Evolutionary conservation across 2,797 vertebrate species (phyloP).

Genomic region (Sebastolobus alascanus): DNA sequence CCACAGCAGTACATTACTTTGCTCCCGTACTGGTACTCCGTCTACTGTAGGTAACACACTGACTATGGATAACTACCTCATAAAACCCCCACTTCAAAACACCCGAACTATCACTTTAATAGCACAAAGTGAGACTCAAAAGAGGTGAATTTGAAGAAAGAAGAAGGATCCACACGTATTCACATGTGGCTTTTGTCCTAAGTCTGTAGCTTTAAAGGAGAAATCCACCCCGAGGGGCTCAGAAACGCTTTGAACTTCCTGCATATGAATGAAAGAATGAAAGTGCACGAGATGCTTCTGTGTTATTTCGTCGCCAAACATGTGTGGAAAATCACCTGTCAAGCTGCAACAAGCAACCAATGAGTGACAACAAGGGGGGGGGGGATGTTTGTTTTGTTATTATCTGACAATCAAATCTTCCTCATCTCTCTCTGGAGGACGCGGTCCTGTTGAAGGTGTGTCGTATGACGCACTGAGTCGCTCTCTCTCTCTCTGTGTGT

Average conservation of each 20-base stretch:
- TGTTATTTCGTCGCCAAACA: slow-evolving; percentile 13
- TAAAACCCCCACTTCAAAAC: too few species aligned
- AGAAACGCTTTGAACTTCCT: slow-evolving; percentile 20
- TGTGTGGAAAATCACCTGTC: slow-evolving; percentile 36
- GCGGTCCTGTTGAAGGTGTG: background rate
- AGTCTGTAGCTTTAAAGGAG: slow-evolving; percentile 23
- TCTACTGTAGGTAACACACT: too few species aligned
- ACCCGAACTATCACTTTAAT: too few species aligned
- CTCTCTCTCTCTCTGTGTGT: background rate
- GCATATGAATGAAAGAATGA: slow-evolving; percentile 20
- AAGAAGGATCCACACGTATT: background rate
- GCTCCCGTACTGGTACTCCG: too few species aligned
- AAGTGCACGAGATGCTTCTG: background rate
- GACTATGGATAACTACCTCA: too few species aligned
- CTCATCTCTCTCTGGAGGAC: background rate
- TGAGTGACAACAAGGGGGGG: background rate
- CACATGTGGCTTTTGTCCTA: slow-evolving; percentile 8
- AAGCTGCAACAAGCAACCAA: slow-evolving; percentile 20
- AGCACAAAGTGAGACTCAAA: background rate
- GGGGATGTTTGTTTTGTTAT: slow-evolving; percentile 25
- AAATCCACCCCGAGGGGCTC: slow-evolving; percentile 35
- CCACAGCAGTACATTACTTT: too few species aligned
- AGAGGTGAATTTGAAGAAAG: background rate
- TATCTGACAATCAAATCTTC: slow-evolving; percentile 53
- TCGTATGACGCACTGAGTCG: slow-evolving; percentile 13